A percentile compares a stretch with the other conserved stretches of the same genome.
phyloP scores from a whole-genome alignment of 2,113 vertebrate genomes.

The Mus pahari region DNA sequence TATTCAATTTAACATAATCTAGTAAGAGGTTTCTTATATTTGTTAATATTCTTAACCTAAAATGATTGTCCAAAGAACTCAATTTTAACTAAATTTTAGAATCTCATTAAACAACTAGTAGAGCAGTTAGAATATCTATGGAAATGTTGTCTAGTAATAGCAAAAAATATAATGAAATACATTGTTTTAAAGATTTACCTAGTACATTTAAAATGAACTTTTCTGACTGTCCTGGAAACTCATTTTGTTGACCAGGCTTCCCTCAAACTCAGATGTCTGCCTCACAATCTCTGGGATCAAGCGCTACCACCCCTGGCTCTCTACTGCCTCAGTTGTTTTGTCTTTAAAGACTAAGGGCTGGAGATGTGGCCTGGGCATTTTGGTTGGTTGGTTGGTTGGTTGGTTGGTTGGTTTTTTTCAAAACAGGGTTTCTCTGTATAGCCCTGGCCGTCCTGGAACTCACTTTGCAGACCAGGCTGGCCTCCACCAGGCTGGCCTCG shows the following conservation, averaged over 20 bases:
- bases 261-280: neutral
- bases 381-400: too few relatives aligned
- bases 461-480: too few relatives aligned
- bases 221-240: neutral
- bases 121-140: constrained; percentile 21
- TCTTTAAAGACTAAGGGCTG: constrained; percentile 53
- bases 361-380: neutral
- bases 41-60: constrained; percentile 58
- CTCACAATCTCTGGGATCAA: neutral
- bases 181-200: too few relatives aligned
- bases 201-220: neutral
- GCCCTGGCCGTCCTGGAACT: too few relatives aligned
- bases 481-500: too few relatives aligned
- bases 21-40: constrained; percentile 54
- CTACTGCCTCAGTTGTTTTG: neutral
- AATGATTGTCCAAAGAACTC: constrained; percentile 34
- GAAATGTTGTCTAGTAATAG: constrained; percentile 7
- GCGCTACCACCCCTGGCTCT: neutral
- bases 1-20: constrained; percentile 1
- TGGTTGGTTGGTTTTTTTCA: too few relatives aligned
- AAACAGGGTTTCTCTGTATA: too few relatives aligned
- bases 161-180: constrained; percentile 44
- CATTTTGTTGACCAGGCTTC: neutral
- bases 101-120: constrained; percentile 50
- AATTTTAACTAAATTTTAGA: constrained; percentile 61